Percentiles rank a stretch among this genome's conserved stretches.
Conservation (phyloP, 2,113 vertebrate genomes). For the Kobus ellipsiprymnus region DNA sequence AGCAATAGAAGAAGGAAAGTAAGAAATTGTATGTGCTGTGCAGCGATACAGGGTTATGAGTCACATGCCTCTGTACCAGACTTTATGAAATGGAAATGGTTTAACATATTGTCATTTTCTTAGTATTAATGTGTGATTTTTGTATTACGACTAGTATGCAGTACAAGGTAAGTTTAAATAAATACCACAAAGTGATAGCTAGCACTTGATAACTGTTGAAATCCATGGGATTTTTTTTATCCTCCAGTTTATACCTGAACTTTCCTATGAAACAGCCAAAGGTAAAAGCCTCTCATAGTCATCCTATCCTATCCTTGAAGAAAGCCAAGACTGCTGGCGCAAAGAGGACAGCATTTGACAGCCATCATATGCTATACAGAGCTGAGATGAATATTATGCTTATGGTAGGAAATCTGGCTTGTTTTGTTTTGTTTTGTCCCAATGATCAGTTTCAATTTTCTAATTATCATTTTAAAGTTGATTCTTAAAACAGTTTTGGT, state of each 20-base stretch:
- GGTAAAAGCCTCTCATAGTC: not conserved
- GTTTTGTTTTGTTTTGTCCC: not conserved
- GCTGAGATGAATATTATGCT: not conserved
- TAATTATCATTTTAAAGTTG: not conserved
- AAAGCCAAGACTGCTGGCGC: not conserved
- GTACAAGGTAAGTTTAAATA: slow-evolving; percentile 59
- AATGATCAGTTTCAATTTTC: not conserved
- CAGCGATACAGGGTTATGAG: not conserved
- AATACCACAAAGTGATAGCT: slow-evolving; percentile 56
- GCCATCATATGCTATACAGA: not conserved
- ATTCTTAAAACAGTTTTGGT: not conserved
- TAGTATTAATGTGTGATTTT: not conserved
- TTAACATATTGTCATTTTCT: not conserved
- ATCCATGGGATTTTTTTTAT: slow-evolving; percentile 23
- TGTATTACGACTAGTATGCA: not conserved
- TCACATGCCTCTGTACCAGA: not conserved
- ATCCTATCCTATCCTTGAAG: not conserved
- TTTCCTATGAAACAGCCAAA: slow-evolving; percentile 16
- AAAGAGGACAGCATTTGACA: not conserved
- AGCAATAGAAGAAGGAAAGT: not conserved
- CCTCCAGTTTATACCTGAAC: slow-evolving; percentile 33
- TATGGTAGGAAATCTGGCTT: not conserved
- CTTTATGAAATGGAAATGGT: not conserved
- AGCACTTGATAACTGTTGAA: slow-evolving; percentile 21
- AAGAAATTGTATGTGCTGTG: not conserved